Base-by-base conservation (phyloP, 2,888 invertebrate species). In the Dicyrtomina minuta region DNA sequence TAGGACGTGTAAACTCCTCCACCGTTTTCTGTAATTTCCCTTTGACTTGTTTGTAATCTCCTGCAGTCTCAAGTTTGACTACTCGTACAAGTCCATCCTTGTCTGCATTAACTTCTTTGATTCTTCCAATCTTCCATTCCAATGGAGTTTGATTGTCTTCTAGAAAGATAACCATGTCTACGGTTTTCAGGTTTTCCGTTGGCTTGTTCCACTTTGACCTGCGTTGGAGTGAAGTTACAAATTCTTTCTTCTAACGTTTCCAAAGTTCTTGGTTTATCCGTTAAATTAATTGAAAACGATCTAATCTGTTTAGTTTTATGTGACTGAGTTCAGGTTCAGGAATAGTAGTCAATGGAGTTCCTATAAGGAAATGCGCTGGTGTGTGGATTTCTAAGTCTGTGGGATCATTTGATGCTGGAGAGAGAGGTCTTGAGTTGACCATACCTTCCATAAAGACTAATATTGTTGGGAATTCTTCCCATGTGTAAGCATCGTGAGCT, bases 301-400 rank as follows among this genome's bases (percentile, higher is more conserved):
- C 39, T 0, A 74, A 33, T 0, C 68, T 26, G 46, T 72, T 74
- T 0, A 71, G 0, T 24, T 46, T 60, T 0, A 74, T 1, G 44
- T 70, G 70, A 3, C 41, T n/a, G 1, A 70, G 15, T 15, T 64
- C 61, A 0, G 39, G 39, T 44, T 70, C 74, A n/a, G 0, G 68
- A 65, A 41, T 26, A 1, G 22, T 72, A n/a, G 58, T 73, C 0
- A 78, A 64, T 5, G 79, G 53, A 17, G 73, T 61, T 41, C 79
- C 79, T 27, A 80, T 74, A 1, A 81, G 65, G 59, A 80, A 79
- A 61, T 81, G 81, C 1, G 75, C 78, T 24, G 80, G 80, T 10
- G 79, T 80, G 2, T 80, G 68, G 2, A 75, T 73, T 6, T 74
- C 70, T 10, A 77, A 68, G 64, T 79, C 79, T 4, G 68, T 27